A percentile compares a stretch with the other conserved stretches of the same genome.
Evolutionary conservation across 2,113 vertebrate species (phyloP).

Genomic region (Gallinago media): DNA sequence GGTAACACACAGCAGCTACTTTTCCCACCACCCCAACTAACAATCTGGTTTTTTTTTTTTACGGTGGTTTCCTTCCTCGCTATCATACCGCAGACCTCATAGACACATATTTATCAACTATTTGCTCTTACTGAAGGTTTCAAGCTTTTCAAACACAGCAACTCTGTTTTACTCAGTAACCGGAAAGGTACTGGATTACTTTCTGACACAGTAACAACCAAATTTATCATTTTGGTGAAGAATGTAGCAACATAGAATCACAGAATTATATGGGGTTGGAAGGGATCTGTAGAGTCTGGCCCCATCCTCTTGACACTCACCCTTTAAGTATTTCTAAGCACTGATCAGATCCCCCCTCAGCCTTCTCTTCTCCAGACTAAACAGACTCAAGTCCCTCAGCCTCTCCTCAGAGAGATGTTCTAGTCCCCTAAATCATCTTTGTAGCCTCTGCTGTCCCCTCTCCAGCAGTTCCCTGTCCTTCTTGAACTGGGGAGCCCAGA

Average conservation of each 20-base stretch:
- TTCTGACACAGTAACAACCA: not conserved
- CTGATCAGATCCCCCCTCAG: too few species aligned
- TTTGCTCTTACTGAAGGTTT: not conserved
- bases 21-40: not conserved
- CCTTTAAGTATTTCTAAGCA: too few species aligned
- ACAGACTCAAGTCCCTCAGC: too few species aligned
- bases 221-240: not conserved
- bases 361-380: too few species aligned
- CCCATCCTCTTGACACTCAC: too few species aligned
- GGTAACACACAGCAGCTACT: not conserved
- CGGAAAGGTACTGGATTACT: not conserved
- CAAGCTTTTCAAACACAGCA: not conserved
- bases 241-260: not conserved
- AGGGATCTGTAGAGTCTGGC: too few species aligned
- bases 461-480: too few species aligned
- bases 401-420: too few species aligned
- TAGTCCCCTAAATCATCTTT: too few species aligned
- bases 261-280: too few species aligned
- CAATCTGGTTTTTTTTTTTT: not conserved
- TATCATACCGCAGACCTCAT: not conserved
- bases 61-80: not conserved
- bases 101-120: not conserved
- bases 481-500: too few species aligned
- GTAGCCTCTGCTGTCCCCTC: too few species aligned
- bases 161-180: not conserved